Evolutionary conservation across 2,113 vertebrate species (phyloP).

Genomic region (Odontophorus gujanensis): DNA sequence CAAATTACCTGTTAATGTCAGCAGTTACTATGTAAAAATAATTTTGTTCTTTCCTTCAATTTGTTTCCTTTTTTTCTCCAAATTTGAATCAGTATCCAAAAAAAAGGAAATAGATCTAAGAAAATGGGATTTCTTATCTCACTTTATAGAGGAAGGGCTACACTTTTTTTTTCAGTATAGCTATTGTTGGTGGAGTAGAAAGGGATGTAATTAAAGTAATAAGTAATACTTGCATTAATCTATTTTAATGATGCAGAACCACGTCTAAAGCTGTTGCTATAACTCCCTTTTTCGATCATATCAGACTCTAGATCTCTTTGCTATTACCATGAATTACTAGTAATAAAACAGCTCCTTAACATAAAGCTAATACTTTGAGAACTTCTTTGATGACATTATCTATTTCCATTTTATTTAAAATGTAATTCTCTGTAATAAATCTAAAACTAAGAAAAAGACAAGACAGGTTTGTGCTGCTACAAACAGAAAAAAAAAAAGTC

Average conservation of each 20-base stretch:
- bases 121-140: not conserved
- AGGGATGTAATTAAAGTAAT: not conserved
- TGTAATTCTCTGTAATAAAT: not conserved
- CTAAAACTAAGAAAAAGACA: not conserved
- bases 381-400: not conserved
- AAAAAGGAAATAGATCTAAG: not conserved
- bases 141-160: not conserved
- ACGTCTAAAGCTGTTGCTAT: not conserved
- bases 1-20: not conserved
- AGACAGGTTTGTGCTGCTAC: not conserved
- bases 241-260: not conserved
- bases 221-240: not conserved
- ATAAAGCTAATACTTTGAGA: slow-evolving; percentile 5
- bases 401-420: slow-evolving; percentile 34
- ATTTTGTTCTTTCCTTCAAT: not conserved
- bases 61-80: not conserved
- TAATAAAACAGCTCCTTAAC: slow-evolving; percentile 35
- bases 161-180: not conserved
- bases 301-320: not conserved
- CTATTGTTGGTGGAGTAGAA: not conserved
- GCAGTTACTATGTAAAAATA: not conserved
- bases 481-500: not conserved
- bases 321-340: slow-evolving; percentile 28
- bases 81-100: not conserved
- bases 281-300: not conserved